Base-by-base conservation (phyloP, 2,113 vertebrate species). In the Microcebus lehilahytsara region DNA sequence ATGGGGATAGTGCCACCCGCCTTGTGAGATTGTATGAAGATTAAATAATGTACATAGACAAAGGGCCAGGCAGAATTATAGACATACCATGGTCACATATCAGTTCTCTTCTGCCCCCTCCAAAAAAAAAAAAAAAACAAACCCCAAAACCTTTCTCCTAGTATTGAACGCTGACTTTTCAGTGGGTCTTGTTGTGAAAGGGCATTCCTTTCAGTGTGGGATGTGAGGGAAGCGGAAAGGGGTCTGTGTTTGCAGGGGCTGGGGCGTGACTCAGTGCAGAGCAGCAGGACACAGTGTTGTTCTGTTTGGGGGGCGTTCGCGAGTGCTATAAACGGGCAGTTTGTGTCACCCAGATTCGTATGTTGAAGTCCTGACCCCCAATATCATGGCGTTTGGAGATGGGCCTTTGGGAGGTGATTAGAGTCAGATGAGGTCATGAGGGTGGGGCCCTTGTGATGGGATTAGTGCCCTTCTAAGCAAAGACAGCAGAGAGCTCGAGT, bases 1-100 rank as follows among this genome's bases (percentile, higher is more conserved):
- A 67, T 71, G 79, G 51, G 56, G 6, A 9, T 40, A 40, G 6
- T 85, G 30, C 32, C 2, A 22, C 22, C 56, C 30, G 3, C 77
- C 46, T 77, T 0, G 1, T 16, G 23, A 69, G 51, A 9, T 71
- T 13, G 25, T 27, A 16, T 46, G 83, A 46, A 16, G 22, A 66
- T 56, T 53, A 72, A 86, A 3, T 42, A 5, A 58, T 17, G 58
- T 34, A 25, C 37, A 40, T 12, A 25, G 5, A 17, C 22, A 12
- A 62, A 62, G 53, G 71, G 22, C 2, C 32, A 17, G 8, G 91
- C 16, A 27, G 60, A 30, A n/a, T 6, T 27, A 17, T 22, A 67
- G 60, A 42, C 11, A 3, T 8, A 1, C 34, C 9, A 6, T 0
- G 3, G 12, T 49, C 37, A 83, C 25, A 0, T 13, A 14, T 2